These are phyloP conservation scores for Gandaritis pyraliata DNA, from an alignment of 2,888 invertebrate species.

Conservation along the genomic window DNA sequence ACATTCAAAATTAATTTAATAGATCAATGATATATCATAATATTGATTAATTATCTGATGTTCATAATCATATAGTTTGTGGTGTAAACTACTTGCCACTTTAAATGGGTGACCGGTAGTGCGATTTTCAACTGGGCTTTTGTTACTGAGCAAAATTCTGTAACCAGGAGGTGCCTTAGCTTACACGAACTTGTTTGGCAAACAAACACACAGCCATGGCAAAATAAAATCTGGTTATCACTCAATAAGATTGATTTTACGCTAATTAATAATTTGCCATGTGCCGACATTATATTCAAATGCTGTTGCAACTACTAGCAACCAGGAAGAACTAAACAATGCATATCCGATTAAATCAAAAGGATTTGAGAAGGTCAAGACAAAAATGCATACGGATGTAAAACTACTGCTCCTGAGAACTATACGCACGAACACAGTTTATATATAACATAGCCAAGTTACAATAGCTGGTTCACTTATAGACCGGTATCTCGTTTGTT, in stretches of 20 bases:
- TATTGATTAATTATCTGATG: too few relatives aligned
- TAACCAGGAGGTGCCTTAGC: too few relatives aligned
- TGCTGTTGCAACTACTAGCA: constrained; percentile 8
- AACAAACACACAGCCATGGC: too few relatives aligned
- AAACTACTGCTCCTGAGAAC: constrained; percentile 1
- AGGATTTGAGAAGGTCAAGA: constrained; percentile 31
- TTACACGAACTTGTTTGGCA: too few relatives aligned
- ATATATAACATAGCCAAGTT: neutral
- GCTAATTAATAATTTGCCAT: neutral
- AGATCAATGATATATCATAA: too few relatives aligned
- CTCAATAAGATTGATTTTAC: neutral
- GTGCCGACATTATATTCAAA: neutral
- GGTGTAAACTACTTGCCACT: too few relatives aligned
- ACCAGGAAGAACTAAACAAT: constrained; percentile 26
- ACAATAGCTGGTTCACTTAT: neutral
- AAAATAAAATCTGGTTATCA: too few relatives aligned
- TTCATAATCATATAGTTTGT: too few relatives aligned
- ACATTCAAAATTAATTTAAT: too few relatives aligned
- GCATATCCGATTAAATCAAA: constrained; percentile 22
- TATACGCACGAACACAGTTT: neutral
- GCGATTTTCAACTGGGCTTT: too few relatives aligned
- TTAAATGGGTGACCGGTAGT: too few relatives aligned
- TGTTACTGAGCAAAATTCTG: too few relatives aligned
- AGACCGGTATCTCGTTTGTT: neutral
- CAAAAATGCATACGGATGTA: constrained; percentile 16